Percentiles rank a stretch among this genome's conserved stretches.
Evolutionary conservation across 2,797 vertebrate species (phyloP).

Genomic region (Odontamblyopus lacepedii): DNA sequence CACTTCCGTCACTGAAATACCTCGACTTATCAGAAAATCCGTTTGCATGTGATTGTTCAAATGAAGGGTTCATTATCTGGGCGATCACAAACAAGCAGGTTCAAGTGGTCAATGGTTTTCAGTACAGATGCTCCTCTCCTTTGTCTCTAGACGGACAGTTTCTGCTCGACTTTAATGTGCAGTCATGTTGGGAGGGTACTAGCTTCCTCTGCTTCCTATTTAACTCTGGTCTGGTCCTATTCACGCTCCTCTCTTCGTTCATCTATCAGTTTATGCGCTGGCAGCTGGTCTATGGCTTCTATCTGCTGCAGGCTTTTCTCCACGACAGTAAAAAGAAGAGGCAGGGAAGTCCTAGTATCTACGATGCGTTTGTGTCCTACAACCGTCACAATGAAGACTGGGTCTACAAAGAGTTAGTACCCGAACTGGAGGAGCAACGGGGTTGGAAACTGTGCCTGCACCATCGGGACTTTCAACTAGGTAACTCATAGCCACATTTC

Average conservation of each 20-base stretch:
- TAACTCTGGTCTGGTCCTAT: background rate
- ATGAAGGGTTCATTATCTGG: conserved; percentile 8
- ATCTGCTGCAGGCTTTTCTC: conserved; percentile 9
- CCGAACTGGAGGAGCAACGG: conserved; percentile 4
- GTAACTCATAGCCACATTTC: background rate
- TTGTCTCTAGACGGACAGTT: background rate
- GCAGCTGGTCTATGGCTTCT: conserved; percentile 11
- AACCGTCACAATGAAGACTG: conserved; percentile 9
- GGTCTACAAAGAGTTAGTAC: conserved; percentile 5
- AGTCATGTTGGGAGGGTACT: background rate
- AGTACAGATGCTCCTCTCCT: conserved; percentile 3
- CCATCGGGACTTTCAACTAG: conserved; percentile 4
- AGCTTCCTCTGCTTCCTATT: background rate
- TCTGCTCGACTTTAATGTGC: background rate
- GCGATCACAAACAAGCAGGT: background rate
- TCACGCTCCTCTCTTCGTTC: background rate
- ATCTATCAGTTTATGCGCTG: conserved; percentile 8
- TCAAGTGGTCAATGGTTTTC: conserved; percentile 1
- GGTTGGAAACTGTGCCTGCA: conserved; percentile 12
- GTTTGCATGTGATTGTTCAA: background rate
- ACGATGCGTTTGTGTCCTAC: conserved; percentile 11
- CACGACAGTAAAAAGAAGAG: conserved; percentile 6
- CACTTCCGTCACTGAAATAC: conserved; percentile 1
- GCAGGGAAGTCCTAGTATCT: background rate
- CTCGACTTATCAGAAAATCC: conserved; percentile 1